These are phyloP conservation scores for Aricia agestis DNA, from an alignment of 1,140 invertebrate species.

Conservation along the genomic window DNA sequence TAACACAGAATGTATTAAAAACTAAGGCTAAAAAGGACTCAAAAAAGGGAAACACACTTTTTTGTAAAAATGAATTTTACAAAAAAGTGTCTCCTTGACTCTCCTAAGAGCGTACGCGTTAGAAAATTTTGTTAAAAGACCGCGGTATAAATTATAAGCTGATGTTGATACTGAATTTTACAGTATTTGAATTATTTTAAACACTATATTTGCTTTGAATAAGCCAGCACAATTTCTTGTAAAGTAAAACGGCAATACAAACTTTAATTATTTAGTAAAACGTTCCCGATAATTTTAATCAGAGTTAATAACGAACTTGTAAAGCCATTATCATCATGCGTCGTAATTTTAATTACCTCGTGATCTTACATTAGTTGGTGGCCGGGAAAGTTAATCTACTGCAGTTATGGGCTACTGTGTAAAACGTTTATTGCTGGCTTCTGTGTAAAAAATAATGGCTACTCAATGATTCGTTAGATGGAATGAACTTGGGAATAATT, in stretches of 20 bases:
- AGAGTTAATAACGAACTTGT: constrained; percentile 28
- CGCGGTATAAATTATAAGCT: too few species aligned
- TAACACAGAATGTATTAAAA: too few species aligned
- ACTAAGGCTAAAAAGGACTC: too few species aligned
- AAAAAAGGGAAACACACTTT: too few species aligned
- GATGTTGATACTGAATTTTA: too few species aligned
- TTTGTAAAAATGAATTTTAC: too few species aligned
- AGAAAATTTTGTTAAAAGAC: too few species aligned
- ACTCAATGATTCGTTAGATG: background rate
- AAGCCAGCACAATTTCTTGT: background rate
- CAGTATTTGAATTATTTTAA: too few species aligned
- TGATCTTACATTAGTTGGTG: constrained; percentile 33
- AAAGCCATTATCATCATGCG: constrained; percentile 35
- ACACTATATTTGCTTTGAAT: background rate
- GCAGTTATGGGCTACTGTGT: constrained; percentile 26
- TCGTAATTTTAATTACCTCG: constrained; percentile 44
- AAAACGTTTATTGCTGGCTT: constrained; percentile 24
- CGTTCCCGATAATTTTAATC: background rate
- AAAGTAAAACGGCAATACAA: background rate
- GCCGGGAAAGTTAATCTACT: constrained; percentile 32
- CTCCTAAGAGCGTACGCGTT: too few species aligned
- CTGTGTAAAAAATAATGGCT: constrained; percentile 14
- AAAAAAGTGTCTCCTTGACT: too few species aligned
- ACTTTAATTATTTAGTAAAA: background rate
- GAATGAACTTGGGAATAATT: constrained; percentile 9